Evolutionary conservation across 2,888 invertebrate genomes (phyloP).

Genomic region (Allolobophora icterica): DNA sequence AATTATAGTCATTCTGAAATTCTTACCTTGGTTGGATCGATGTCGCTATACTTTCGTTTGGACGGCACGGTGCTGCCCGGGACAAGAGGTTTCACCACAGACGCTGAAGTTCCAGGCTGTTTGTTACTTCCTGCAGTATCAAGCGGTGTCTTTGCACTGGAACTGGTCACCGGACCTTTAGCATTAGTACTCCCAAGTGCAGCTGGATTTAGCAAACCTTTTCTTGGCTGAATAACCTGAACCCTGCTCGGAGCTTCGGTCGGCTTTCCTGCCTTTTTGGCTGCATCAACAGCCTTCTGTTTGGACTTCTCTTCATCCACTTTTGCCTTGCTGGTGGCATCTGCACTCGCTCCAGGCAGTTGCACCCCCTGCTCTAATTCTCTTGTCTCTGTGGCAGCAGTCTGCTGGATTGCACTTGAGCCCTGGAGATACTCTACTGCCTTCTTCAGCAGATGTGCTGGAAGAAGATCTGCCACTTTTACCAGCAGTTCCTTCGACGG

Average conservation of each 20-base stretch:
- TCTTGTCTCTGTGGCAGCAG: background rate
- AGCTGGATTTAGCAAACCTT: background rate
- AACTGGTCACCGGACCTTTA: background rate
- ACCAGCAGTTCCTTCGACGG: constrained; percentile 1
- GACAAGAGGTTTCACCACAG: background rate
- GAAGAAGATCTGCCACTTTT: constrained; percentile 4
- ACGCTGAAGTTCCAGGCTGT: background rate
- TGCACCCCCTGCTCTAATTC: background rate
- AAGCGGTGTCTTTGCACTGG: background rate
- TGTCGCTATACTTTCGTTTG: background rate
- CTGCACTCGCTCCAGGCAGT: background rate
- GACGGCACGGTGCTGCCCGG: background rate
- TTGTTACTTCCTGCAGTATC: background rate
- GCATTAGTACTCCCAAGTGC: background rate
- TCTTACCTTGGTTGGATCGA: background rate
- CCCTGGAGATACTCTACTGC: background rate
- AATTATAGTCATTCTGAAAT: background rate
- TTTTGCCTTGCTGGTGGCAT: background rate
- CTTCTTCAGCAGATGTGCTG: background rate
- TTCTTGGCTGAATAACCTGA: constrained; percentile 14
- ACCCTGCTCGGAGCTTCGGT: background rate
- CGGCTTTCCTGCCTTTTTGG: background rate
- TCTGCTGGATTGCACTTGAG: background rate
- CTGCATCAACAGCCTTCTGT: background rate
- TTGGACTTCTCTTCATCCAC: background rate